phyloP scores from a whole-genome alignment of 2,888 invertebrate species.

The Toxonevra muliebris region DNA sequence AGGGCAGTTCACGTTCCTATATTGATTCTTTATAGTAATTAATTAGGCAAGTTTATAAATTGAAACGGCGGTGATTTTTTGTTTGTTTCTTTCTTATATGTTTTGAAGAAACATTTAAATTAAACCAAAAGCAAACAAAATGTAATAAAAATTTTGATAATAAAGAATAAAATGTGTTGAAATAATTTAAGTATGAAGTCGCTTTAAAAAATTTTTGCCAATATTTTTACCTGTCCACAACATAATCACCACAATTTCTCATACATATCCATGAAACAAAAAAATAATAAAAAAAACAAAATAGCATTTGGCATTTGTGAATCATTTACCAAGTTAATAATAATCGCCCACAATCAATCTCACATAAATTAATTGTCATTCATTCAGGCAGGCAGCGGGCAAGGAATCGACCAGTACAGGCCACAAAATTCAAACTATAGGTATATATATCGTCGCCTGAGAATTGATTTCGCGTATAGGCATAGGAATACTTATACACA shows the following conservation, averaged over 20 bases:
- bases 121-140: constrained; percentile 11
- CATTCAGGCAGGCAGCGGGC: constrained; percentile 1
- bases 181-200: too few relatives aligned
- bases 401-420: neutral
- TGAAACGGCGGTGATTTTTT: constrained; percentile 12
- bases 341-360: constrained; percentile 39
- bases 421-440: neutral
- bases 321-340: constrained; percentile 34
- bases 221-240: constrained; percentile 25
- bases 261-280: neutral
- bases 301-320: constrained; percentile 29
- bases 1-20: neutral
- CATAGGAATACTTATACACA: neutral
- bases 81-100: neutral
- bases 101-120: neutral
- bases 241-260: constrained; percentile 29
- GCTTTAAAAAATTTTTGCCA: constrained; percentile 1
- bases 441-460: too few relatives aligned
- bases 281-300: too few relatives aligned
- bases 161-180: constrained; percentile 6
- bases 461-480: too few relatives aligned
- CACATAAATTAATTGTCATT: constrained; percentile 36
- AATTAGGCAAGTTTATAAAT: constrained; percentile 25
- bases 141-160: neutral
- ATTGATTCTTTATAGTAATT: constrained; percentile 14